A percentile compares a stretch with the other conserved stretches of the same genome.
phyloP scores from a whole-genome alignment of 2,797 vertebrate genomes.

The Sebastes baramenuke region DNA sequence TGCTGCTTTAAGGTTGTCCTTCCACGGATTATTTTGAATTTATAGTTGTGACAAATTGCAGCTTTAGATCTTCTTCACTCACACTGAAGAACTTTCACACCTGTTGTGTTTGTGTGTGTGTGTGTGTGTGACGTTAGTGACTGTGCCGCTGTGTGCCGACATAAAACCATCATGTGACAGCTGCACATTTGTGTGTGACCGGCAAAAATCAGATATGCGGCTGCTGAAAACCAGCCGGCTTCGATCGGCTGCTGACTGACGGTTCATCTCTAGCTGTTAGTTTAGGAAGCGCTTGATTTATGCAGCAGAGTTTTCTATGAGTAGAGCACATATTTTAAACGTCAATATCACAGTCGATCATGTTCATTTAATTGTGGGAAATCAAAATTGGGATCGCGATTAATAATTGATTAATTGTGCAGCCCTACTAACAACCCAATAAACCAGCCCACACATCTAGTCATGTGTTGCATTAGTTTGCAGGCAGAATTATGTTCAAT shows the following conservation, averaged over 20 bases:
- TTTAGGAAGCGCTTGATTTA: not conserved
- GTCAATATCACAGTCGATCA: not conserved
- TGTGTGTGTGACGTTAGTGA: not conserved
- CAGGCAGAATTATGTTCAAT: constrained; percentile 17
- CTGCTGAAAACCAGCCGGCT: not conserved
- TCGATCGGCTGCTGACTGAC: not conserved
- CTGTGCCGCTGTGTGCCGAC: not conserved
- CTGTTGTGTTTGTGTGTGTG: not conserved
- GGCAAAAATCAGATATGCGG: not conserved
- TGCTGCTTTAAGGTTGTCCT: not conserved
- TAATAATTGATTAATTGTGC: not conserved
- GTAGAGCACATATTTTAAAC: not conserved
- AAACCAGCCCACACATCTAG: not conserved
- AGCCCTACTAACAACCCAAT: not conserved
- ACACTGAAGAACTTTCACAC: not conserved
- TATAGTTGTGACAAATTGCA: not conserved
- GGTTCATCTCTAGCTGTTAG: too few species aligned
- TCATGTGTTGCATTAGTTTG: not conserved
- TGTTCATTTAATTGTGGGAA: not conserved
- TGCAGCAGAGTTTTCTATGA: not conserved
- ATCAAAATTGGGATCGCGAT: not conserved
- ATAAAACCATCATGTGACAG: not conserved
- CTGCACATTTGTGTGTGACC: not conserved
- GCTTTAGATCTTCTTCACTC: not conserved
- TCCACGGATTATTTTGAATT: not conserved